Base-by-base conservation (phyloP, 2,888 invertebrate species). In the Epinotia brunnichana region DNA sequence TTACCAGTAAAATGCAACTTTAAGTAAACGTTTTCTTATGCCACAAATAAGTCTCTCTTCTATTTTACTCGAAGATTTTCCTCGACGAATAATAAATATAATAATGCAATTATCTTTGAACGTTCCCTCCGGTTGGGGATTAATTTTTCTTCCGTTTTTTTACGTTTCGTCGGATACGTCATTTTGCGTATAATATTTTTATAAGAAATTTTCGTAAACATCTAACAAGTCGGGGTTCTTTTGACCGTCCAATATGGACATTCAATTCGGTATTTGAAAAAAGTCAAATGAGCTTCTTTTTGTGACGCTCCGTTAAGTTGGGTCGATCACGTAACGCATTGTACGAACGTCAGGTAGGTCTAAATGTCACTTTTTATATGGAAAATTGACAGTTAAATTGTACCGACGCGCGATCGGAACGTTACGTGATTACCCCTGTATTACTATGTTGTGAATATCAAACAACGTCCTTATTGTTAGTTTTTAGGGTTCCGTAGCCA, bases 91-190 rank as follows among this genome's bases (percentile, higher is more conserved):
- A 66, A 66, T 56, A 66, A 41, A 1, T 24, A 41, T 66, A 56
- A 66, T 56, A 56, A 41, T 54, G 66, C 54, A 24, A 24, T 66
- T 41, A 56, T 66, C 66, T 66, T 66, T 24, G 41, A 41, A 41
- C 66, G 5, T 39, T 24, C 54, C 2, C 21, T 53, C 21, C 15
- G 21, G 11, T 19, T 62, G 29, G 2, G 19, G 64, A 53, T 53
- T 53, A 53, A 53, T 53, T 64, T 64, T 39, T 39, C 53, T 64
- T 53, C 53, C 53, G 21, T 64, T 10, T 19, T n/a, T 35, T 15
- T 7, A 17, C 51, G 4, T 41, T 41, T 17, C 11, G 17, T 29
- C n/a, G n/a, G 10, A 15, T 63, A 17, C 29, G 17, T 15, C 24
- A 11, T 29, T 39, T 53, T 64, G 35, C 21, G 48, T 63, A 35